These are phyloP conservation scores for Erpetoichthys calabaricus DNA, from an alignment of 2,797 vertebrate genomes.

Conservation along the genomic window DNA sequence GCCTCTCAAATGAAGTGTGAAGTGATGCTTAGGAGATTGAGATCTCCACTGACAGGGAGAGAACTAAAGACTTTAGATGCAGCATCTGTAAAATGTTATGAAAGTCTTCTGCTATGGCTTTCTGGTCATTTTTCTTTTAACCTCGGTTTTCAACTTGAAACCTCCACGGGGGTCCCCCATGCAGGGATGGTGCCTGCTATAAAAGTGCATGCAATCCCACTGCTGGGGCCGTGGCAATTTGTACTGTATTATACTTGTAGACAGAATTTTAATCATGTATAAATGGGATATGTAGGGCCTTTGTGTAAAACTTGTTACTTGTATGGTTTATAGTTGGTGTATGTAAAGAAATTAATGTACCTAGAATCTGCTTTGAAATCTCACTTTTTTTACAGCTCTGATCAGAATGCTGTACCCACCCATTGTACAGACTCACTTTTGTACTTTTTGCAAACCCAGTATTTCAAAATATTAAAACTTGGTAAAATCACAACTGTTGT, in stretches of 20 bases:
- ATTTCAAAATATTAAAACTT: conserved; percentile 83
- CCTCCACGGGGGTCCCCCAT: conserved; percentile 10
- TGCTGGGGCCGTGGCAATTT: conserved; percentile 38
- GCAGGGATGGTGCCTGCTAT: conserved; percentile 41
- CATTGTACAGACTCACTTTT: conserved; percentile 76
- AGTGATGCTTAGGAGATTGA: too few species aligned
- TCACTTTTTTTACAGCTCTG: conserved; percentile 62
- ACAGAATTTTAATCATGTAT: conserved; percentile 56
- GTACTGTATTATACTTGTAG: conserved; percentile 55
- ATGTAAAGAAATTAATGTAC: conserved; percentile 52
- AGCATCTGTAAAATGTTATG: not conserved
- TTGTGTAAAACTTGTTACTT: conserved; percentile 75
- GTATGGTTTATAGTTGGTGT: conserved; percentile 63
- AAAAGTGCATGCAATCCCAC: conserved; percentile 55
- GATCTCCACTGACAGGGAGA: too few species aligned
- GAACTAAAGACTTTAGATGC: too few species aligned
- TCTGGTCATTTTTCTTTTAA: conserved; percentile 11
- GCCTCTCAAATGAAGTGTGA: too few species aligned
- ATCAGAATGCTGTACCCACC: conserved; percentile 70
- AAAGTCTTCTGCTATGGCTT: conserved; percentile 2
- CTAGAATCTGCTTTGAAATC: conserved; percentile 52
- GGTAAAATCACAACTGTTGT: conserved; percentile 41
- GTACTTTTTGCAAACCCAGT: conserved; percentile 75
- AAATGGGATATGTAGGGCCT: conserved; percentile 58
- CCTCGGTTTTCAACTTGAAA: conserved; percentile 15